Evolutionary conservation across 2,797 vertebrate genomes (phyloP).

Genomic region (Hemibagrus guttatus): DNA sequence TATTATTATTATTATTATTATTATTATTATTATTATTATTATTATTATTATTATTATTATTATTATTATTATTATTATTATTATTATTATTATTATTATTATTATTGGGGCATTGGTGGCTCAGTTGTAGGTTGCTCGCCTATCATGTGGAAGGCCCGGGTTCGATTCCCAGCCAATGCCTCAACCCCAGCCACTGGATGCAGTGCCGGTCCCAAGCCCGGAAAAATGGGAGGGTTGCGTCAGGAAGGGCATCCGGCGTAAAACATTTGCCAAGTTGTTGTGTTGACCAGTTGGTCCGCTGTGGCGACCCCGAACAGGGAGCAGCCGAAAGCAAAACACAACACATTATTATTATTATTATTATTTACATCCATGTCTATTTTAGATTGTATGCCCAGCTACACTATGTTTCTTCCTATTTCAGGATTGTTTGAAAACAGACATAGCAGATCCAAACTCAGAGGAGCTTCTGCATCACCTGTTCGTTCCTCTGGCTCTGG

Average conservation of each 20-base stretch:
- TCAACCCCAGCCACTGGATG: no score
- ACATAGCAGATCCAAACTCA: constrained; percentile 78
- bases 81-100: background rate
- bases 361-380: background rate
- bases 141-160: no score
- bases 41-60: background rate
- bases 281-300: no score
- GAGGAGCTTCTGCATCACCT: constrained; percentile 80
- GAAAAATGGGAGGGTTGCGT: no score
- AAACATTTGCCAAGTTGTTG: no score
- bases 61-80: background rate
- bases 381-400: background rate
- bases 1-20: background rate
- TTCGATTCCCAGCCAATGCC: no score
- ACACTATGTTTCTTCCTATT: background rate
- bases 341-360: background rate
- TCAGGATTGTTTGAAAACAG: constrained; percentile 79
- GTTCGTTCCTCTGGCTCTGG: constrained; percentile 80
- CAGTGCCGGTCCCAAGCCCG: no score
- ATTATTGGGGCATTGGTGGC: no score
- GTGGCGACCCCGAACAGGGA: no score
- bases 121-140: no score
- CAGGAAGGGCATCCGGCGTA: no score
- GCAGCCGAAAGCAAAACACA: no score
- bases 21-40: background rate